phyloP scores from a whole-genome alignment of 2,888 invertebrate species.

The Drepanosiphum platanoidis region DNA sequence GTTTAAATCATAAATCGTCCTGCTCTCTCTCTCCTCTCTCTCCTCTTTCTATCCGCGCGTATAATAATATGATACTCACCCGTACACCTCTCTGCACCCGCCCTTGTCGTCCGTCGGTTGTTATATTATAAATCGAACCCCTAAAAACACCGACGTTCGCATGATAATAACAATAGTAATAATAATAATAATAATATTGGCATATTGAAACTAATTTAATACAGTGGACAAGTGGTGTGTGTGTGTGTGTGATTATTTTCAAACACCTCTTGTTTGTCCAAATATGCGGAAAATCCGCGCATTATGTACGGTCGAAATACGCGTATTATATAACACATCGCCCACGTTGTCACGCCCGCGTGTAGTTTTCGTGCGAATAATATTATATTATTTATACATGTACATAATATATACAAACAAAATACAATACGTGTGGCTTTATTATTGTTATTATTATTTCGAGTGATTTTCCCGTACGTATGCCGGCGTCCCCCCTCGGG shows the following conservation, averaged over 20 bases:
- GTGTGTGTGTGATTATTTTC: slow-evolving; percentile 15
- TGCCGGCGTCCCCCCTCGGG: not conserved
- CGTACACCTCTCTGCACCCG: not conserved
- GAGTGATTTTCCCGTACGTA: slow-evolving; percentile 31
- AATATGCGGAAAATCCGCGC: slow-evolving; percentile 50
- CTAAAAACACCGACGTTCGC: not conserved
- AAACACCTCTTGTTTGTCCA: slow-evolving; percentile 35
- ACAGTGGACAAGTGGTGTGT: slow-evolving; percentile 45
- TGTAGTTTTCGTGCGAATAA: slow-evolving; percentile 29
- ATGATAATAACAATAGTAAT: slow-evolving; percentile 22
- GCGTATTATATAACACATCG: not conserved
- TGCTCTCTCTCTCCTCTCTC: not conserved
- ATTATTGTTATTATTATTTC: slow-evolving; percentile 41
- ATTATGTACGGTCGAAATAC: slow-evolving; percentile 18
- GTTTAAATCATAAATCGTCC: slow-evolving; percentile 23
- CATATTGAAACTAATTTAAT: slow-evolving; percentile 53
- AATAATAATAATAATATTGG: slow-evolving; percentile 32
- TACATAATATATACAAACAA: not conserved
- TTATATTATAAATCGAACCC: not conserved
- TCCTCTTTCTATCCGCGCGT: not conserved
- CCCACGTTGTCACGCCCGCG: not conserved
- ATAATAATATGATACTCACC: not conserved
- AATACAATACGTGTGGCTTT: slow-evolving; percentile 38
- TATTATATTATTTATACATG: slow-evolving; percentile 40
- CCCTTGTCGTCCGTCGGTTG: not conserved